Conservation (phyloP, 2,113 vertebrate species). For the Aramus guarauna region DNA sequence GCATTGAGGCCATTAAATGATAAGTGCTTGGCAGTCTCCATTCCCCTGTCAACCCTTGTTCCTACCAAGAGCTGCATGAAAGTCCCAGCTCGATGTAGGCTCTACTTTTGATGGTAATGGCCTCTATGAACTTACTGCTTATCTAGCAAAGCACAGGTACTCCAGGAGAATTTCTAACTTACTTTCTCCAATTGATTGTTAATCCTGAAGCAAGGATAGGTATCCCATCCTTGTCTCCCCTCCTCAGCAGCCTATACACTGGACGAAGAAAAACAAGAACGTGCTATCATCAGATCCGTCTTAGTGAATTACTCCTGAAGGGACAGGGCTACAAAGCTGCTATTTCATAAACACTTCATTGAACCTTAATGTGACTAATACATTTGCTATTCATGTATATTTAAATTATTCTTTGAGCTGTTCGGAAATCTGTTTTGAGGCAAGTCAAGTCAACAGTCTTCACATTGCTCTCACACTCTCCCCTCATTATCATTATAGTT, state of each 20-base stretch:
- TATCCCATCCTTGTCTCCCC: neutral
- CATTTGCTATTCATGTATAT: neutral
- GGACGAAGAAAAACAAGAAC: neutral
- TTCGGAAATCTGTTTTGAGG: neutral
- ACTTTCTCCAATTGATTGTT: neutral
- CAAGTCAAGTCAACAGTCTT: neutral
- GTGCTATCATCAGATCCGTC: neutral
- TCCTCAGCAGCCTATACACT: neutral
- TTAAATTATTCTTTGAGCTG: slow-evolving; percentile 8
- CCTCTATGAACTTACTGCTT: neutral
- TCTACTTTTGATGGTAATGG: neutral
- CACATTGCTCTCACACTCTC: neutral
- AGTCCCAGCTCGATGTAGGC: neutral
- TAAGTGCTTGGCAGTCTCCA: neutral
- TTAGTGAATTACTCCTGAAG: neutral
- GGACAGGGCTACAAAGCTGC: neutral
- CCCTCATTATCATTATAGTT: neutral
- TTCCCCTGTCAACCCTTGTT: neutral
- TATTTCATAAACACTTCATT: slow-evolving; percentile 30
- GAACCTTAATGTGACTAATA: slow-evolving; percentile 2
- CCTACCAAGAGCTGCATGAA: neutral
- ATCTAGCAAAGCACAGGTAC: neutral
- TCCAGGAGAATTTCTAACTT: neutral
- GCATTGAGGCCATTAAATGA: neutral
- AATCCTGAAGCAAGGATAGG: neutral